Evolutionary conservation across 2,797 vertebrate genomes (phyloP).

Genomic region (Craterocephalus amniculus): DNA sequence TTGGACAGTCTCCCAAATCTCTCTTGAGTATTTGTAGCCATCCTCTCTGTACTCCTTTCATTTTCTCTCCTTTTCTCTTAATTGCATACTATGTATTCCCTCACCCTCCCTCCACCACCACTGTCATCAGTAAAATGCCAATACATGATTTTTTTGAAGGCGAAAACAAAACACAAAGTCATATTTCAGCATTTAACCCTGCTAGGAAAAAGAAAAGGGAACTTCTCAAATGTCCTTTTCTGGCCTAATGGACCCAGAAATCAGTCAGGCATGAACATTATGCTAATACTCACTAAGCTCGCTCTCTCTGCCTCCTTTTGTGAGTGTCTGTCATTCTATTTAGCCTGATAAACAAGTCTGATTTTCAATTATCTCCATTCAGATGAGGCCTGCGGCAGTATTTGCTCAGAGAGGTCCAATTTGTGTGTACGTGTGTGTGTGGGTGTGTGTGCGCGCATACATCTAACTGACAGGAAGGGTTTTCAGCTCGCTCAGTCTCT

Average conservation of each 20-base stretch:
- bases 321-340: conserved; percentile 81
- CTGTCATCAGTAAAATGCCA: conserved; percentile 60
- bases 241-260: conserved; percentile 78
- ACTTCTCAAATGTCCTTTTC: conserved; percentile 72
- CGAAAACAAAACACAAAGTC: conserved; percentile 62
- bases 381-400: conserved; percentile 76
- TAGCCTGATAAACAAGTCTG: conserved; percentile 82
- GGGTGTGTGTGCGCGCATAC: conserved; percentile 7
- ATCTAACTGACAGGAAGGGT: conserved; percentile 26
- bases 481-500: conserved; percentile 26
- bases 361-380: conserved; percentile 83
- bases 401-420: conserved; percentile 69
- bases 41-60: conserved; percentile 10
- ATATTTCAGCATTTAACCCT: conserved; percentile 73
- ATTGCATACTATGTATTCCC: conserved; percentile 59
- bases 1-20: conserved; percentile 81
- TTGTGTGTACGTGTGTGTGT: conserved; percentile 38
- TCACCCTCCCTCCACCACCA: conserved; percentile 18
- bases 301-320: conserved; percentile 74
- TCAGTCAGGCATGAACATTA: conserved; percentile 78
- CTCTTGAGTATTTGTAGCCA: conserved; percentile 61
- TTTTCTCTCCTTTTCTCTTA: conserved; percentile 48
- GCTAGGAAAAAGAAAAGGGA: conserved; percentile 71
- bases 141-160: conserved; percentile 67
- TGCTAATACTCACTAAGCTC: conserved; percentile 73